Percentiles rank a stretch among this genome's conserved stretches.
Conservation (phyloP, 2,797 vertebrate species). For the Coracias cyanogaster region DNA sequence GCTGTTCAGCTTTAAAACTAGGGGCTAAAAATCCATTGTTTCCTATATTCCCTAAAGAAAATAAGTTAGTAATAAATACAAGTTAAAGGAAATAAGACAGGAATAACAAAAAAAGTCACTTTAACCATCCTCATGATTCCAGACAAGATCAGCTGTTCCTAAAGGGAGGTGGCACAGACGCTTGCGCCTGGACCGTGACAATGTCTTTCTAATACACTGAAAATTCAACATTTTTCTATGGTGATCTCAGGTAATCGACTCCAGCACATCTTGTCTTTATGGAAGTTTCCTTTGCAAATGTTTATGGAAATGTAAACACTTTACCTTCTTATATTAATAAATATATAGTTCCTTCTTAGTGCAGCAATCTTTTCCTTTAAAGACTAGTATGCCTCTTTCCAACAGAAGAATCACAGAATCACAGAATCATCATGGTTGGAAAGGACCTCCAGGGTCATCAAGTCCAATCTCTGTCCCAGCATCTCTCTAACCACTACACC, state of each 20-base stretch:
- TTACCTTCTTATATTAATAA: neutral
- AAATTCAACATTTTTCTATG: neutral
- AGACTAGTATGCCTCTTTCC: neutral
- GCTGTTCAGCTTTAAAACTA: neutral
- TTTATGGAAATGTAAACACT: neutral
- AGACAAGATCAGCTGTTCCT: neutral
- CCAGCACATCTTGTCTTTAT: neutral
- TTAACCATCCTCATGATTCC: neutral
- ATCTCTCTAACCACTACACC: too few relatives aligned
- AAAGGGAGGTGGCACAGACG: too few relatives aligned
- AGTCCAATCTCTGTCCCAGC: too few relatives aligned
- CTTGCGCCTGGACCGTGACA: too few relatives aligned
- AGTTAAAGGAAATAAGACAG: neutral
- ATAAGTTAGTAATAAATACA: neutral
- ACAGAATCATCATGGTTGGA: too few relatives aligned
- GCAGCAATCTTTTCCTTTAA: neutral
- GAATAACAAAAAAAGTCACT: neutral
- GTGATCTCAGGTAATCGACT: neutral
- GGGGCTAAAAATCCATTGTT: neutral
- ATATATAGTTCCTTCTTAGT: neutral
- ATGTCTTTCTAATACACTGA: neutral
- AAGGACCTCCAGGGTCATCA: too few relatives aligned
- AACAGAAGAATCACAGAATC: too few relatives aligned
- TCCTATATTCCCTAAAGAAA: neutral
- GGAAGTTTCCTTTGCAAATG: neutral